Evolutionary conservation across 1,140 invertebrate genomes (phyloP), one percentile per base, ranked within the genome.

Genomic region (Bombus superbus): DNA sequence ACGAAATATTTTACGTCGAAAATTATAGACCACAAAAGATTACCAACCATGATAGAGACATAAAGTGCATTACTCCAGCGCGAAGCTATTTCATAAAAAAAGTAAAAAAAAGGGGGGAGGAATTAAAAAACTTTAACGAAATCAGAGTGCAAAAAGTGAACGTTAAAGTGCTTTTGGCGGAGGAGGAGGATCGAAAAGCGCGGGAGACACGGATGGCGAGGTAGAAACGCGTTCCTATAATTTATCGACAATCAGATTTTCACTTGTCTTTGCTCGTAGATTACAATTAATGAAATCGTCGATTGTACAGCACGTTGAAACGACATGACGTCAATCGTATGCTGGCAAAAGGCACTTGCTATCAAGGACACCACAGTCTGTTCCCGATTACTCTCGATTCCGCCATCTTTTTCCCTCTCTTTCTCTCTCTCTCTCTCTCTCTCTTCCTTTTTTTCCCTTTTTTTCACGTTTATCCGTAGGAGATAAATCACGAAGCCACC

Each of bases 231-330:
- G 76, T 64, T 83, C 47, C 66, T 62, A 72, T 57, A 87, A 84
- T 90, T 89, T 47, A 35, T 32, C 6, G 25, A n/a, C 81, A 89
- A 90, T 91, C 81, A 62, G 79, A 88, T 86, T 88, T 91, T 90
- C 80, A 64, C 57, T 76, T 22, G 69, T 86, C 80, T 87, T 73
- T 78, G 38, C 53, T 42, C 81, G 71, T 77, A 72, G 88, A 92
- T 90, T 86, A 91, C 83, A 88, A 92, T 92, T 91, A 92, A 92
- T 92, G 88, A 92, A 92, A 90, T 89, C 72, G 84, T 86, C 81
- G 85, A 88, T 57, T 76, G 76, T 80, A 74, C 76, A 81, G 83
- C 83, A 84, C 83, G 73, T 64, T 72, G 87, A 73, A 78, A 79
- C 76, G 47, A 86, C 32, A 68, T 92, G 91, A 92, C 92, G 92